Evolutionary conservation across 92 coral and sea anemone genomes (phyloP).

Genomic region (Zoanthus solanderi): DNA sequence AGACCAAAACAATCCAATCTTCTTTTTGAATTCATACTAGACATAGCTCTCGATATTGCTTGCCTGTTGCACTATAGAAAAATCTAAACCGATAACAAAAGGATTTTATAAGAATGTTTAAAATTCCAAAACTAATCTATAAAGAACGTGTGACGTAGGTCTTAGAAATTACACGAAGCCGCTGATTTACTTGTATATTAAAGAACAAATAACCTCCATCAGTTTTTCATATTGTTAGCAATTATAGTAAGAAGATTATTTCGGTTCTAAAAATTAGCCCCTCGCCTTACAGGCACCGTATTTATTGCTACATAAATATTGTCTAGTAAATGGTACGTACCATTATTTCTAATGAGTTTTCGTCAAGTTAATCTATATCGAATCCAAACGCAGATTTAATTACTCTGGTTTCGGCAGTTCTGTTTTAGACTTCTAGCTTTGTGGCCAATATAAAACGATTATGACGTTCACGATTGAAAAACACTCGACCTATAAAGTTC

Average conservation of each 20-base stretch:
- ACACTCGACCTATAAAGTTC: too few relatives aligned
- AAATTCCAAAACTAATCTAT: neutral
- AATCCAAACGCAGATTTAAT: neutral
- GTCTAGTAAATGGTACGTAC: neutral
- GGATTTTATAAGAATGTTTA: neutral
- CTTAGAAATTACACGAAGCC: neutral
- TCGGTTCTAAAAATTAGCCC: neutral
- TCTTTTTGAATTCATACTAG: neutral
- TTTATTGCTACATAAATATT: neutral
- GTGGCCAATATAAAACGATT: too few relatives aligned
- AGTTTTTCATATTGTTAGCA: neutral
- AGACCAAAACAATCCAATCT: neutral
- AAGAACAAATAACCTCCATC: neutral
- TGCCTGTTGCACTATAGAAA: neutral
- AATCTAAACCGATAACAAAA: neutral
- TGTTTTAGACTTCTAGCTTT: too few relatives aligned
- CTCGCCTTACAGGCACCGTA: neutral
- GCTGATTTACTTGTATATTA: neutral
- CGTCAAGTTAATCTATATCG: neutral
- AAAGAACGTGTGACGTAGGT: slow-evolving; percentile 1
- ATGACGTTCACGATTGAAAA: too few relatives aligned
- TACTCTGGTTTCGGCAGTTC: too few relatives aligned
- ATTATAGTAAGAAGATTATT: neutral
- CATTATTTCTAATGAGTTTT: neutral
- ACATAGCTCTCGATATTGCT: neutral